phyloP scores from a whole-genome alignment of 2,888 invertebrate genomes.

The Myopa tessellatipennis region DNA sequence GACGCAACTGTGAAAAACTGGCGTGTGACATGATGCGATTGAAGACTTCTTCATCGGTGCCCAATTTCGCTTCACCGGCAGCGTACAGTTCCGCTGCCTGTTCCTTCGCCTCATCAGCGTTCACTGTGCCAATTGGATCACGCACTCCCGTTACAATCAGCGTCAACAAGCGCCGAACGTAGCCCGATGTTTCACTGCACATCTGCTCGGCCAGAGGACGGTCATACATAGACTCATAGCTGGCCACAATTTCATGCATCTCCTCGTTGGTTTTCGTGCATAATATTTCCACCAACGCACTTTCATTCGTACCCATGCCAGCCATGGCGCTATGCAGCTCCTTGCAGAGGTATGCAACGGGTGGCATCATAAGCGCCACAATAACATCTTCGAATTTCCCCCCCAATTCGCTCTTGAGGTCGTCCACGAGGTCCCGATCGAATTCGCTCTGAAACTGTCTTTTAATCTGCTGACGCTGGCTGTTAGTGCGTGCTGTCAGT shows the following conservation, averaged over 20 bases:
- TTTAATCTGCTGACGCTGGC: constrained; percentile 78
- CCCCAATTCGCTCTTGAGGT: constrained; percentile 78
- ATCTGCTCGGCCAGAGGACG: constrained; percentile 78
- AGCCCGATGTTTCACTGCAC: constrained; percentile 81
- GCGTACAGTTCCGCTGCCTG: constrained; percentile 78
- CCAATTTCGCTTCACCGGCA: constrained; percentile 78
- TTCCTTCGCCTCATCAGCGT: constrained; percentile 76
- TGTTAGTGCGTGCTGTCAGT: constrained; percentile 76
- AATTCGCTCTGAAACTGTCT: constrained; percentile 73
- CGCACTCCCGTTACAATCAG: constrained; percentile 78
- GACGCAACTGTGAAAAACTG: constrained; percentile 78
- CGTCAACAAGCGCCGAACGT: constrained; percentile 81
- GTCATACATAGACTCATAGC: constrained; percentile 75
- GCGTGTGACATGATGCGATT: constrained; percentile 79
- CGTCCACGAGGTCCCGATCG: constrained; percentile 74
- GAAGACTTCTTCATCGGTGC: constrained; percentile 81
- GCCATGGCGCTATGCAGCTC: constrained; percentile 79
- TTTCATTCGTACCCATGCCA: constrained; percentile 80
- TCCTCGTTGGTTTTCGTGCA: constrained; percentile 77
- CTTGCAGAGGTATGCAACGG: constrained; percentile 77
- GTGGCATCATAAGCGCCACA: constrained; percentile 76
- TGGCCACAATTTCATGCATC: constrained; percentile 72
- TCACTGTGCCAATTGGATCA: constrained; percentile 73
- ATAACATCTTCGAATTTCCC: constrained; percentile 81
- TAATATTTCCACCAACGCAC: constrained; percentile 79